A percentile compares a stretch with the other conserved stretches of the same genome.
Conservation (phyloP, 2,797 vertebrate genomes). For the Rhynchotus rufescens region DNA sequence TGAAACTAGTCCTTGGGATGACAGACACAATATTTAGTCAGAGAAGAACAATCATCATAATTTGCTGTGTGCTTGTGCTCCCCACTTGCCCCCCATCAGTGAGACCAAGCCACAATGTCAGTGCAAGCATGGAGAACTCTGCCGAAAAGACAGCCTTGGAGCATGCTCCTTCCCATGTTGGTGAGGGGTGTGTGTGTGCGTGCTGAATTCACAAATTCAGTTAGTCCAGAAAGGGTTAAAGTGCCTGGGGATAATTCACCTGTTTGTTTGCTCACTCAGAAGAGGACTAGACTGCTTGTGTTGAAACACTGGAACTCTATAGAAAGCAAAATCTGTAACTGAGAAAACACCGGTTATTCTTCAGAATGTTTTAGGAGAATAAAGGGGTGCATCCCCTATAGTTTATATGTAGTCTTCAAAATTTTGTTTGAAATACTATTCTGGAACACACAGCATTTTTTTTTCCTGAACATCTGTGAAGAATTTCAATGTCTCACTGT, state of each 20-base stretch:
- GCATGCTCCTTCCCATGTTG: neutral
- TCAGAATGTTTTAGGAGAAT: neutral
- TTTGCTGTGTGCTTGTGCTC: too few species aligned
- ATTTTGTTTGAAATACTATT: neutral
- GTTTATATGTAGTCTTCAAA: neutral
- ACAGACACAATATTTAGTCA: neutral
- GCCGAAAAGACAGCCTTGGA: neutral
- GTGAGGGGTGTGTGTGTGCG: neutral
- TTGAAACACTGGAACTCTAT: neutral
- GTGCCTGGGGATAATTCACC: neutral
- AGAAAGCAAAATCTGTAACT: neutral
- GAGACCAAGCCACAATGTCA: too few species aligned
- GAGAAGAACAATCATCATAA: neutral
- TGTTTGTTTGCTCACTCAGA: neutral
- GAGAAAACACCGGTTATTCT: neutral
- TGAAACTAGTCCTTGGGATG: neutral
- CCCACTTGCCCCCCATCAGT: neutral
- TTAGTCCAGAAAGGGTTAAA: neutral
- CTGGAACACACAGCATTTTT: neutral
- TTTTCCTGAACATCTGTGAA: neutral
- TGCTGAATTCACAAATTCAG: neutral
- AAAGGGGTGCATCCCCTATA: accelerated
- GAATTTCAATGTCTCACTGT: neutral
- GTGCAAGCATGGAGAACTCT: neutral
- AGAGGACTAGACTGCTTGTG: neutral